These are phyloP conservation scores for Montipora cactus DNA, from an alignment of 64 coral and sea anemone species.

Conservation along the genomic window DNA sequence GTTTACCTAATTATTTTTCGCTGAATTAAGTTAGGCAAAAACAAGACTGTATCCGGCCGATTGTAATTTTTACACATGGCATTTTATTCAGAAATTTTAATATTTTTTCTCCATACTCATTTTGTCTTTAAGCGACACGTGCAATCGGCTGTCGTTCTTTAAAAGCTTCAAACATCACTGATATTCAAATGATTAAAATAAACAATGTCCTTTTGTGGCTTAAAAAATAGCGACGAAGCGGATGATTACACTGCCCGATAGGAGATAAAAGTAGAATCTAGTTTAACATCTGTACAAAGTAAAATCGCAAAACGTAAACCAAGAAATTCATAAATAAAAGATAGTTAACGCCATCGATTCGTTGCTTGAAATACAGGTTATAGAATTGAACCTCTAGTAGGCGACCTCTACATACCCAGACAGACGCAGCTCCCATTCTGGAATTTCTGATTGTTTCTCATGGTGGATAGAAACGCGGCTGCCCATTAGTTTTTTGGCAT, in stretches of 20 bases:
- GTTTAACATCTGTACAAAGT: no score
- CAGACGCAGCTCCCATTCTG: neutral
- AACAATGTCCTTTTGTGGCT: neutral
- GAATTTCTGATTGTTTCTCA: neutral
- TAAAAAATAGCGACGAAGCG: neutral
- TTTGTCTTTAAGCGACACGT: neutral
- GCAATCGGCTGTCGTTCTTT: neutral
- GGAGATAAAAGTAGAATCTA: no score
- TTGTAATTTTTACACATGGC: no score
- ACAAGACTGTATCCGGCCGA: no score
- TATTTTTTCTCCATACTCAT: neutral
- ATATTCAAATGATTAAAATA: constrained; percentile 3
- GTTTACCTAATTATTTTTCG: no score
- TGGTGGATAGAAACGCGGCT: neutral
- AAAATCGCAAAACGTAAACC: no score
- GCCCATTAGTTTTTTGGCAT: neutral
- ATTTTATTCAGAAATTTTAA: no score
- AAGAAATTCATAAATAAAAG: no score
- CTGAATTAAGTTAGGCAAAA: no score
- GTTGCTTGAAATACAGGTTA: neutral
- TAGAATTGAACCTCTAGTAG: neutral
- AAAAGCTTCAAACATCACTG: neutral
- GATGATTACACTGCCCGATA: no score
- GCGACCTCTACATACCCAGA: constrained; percentile 20
- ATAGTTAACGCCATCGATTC: no score